Evolutionary conservation across 2,888 invertebrate species (phyloP), one percentile per base, ranked within the genome.

Genomic region (Trichopoda pennipes): DNA sequence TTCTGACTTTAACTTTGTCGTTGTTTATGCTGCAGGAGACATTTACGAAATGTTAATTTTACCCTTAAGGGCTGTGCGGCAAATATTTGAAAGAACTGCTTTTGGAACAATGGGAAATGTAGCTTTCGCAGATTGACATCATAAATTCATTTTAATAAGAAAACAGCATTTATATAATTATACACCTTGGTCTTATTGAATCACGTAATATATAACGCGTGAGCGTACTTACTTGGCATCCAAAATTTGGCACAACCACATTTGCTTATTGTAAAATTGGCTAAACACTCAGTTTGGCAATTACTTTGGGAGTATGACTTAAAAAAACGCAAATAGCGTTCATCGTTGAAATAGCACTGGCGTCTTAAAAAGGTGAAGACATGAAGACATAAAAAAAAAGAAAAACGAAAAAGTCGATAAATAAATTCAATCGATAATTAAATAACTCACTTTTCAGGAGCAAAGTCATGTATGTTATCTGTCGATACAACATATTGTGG

Each of bases 401-500:
- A 28, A 28, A 4, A 28, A 4, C 2, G 28, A 28, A 28, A 28
- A n/a, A n/a, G n/a, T n/a, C n/a, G n/a, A n/a, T n/a, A n/a, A n/a
- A n/a, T n/a, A n/a, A n/a, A n/a, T n/a, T n/a, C n/a, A n/a, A n/a
- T 44, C 16, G 7, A 38, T 23, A 3, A 32, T 49, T 2, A 10
- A n/a, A 7, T 14, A 4, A 55, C 66, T 68, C 84, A 90, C 90
- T 89, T 87, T 93, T 93, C 85, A 90, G 90, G 86, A 3, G 83
- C 92, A 85, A 94, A 95, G 69, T 92, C 92, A 83, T 91, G 92
- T 14, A 95, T 91, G 83, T 93, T 94, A 64, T 92, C 92, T 1
- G 94, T 94, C 0, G 95, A 95, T 14, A 94, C 94, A 93, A 95
- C 94, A 93, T 95, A 94, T 87, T 94, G 94, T 8, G 95, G 95